A percentile compares a stretch with the other conserved stretches of the same genome.
Conservation (phyloP, 2,888 invertebrate genomes). For the Caenorhabditis macrosperma region DNA sequence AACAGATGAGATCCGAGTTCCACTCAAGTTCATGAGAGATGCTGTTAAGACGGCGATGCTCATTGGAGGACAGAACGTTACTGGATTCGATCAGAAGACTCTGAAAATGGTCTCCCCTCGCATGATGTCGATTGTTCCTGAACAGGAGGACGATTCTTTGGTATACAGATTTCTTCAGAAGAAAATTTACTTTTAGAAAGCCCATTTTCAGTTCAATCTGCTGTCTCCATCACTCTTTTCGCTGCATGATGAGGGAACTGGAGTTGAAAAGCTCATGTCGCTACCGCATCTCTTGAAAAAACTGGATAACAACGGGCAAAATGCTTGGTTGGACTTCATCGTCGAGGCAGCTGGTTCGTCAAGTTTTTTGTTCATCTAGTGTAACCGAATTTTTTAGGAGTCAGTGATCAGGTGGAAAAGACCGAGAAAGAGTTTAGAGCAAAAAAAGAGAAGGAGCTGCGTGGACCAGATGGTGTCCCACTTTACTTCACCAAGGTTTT, state of each 20-base stretch:
- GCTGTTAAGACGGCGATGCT: constrained; percentile 71
- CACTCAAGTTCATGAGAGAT: constrained; percentile 72
- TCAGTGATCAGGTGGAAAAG: constrained; percentile 59
- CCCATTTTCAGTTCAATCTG: constrained; percentile 64
- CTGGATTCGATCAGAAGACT: constrained; percentile 77
- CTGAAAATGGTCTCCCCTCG: constrained; percentile 76
- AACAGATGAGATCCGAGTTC: constrained; percentile 67
- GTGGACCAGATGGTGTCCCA: constrained; percentile 61
- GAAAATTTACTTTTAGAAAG: neutral
- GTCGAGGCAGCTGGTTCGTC: constrained; percentile 75
- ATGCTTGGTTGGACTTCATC: constrained; percentile 78
- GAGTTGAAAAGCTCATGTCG: constrained; percentile 72
- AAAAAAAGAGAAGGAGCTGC: constrained; percentile 57
- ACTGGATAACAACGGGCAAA: constrained; percentile 72
- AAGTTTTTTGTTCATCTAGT: neutral
- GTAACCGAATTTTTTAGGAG: constrained; percentile 46
- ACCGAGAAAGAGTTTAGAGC: constrained; percentile 47
- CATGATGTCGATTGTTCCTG: constrained; percentile 75
- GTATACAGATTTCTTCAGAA: no score
- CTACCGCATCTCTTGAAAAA: constrained; percentile 73
- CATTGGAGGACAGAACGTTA: constrained; percentile 75
- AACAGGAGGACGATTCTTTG: constrained; percentile 70
- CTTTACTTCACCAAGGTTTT: constrained; percentile 64
- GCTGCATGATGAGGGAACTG: constrained; percentile 76
- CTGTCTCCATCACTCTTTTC: constrained; percentile 78